Conservation (phyloP, 2,888 invertebrate species). For the Tachina lurida region DNA sequence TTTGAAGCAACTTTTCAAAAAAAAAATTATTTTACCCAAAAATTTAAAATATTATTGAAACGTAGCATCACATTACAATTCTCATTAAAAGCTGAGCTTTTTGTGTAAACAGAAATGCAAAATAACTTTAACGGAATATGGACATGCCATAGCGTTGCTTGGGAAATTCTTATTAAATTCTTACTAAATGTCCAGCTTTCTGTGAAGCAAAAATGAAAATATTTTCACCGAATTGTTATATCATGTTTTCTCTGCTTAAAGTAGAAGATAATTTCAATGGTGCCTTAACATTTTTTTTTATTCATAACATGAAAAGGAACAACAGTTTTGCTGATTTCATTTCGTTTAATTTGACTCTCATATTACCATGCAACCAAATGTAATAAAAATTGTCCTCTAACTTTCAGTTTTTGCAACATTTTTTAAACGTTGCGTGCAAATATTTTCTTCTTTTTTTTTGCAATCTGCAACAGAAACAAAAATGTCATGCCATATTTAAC, state of each 20-base stretch:
- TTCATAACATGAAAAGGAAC: constrained; percentile 6
- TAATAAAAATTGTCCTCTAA: constrained; percentile 38
- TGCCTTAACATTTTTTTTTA: background rate
- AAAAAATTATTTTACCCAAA: too few species aligned
- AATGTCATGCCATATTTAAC: constrained; percentile 71
- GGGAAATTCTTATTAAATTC: background rate
- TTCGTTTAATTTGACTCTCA: constrained; percentile 63
- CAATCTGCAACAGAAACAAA: constrained; percentile 60
- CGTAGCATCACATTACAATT: too few species aligned
- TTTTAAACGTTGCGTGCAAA: constrained; percentile 63
- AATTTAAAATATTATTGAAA: too few species aligned
- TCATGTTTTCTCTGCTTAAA: too few species aligned
- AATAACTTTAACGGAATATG: too few species aligned
- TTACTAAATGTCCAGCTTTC: background rate
- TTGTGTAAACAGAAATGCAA: too few species aligned
- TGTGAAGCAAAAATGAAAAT: background rate
- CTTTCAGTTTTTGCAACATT: constrained; percentile 18
- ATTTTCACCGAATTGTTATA: background rate
- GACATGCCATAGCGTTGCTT: too few species aligned
- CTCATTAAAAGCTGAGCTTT: too few species aligned
- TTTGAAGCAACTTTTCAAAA: too few species aligned
- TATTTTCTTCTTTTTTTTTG: constrained; percentile 39
- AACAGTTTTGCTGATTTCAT: constrained; percentile 60
- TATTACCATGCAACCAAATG: constrained; percentile 47
- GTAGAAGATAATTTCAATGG: background rate